Conservation (phyloP, 92 coral and sea anemone species). For the Parazoanthus darwini region DNA sequence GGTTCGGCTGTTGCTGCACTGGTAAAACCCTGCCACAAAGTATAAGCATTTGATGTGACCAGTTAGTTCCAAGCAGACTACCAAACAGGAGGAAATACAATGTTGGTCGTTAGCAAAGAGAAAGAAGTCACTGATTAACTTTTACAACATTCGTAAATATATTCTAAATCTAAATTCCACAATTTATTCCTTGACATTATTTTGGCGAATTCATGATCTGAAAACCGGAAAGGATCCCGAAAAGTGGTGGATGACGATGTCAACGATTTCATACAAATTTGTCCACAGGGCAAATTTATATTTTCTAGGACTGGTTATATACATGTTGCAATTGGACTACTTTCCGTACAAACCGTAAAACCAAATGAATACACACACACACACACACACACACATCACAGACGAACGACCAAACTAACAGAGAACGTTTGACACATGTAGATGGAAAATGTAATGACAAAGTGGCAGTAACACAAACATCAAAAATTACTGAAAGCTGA, state of each 20-base stretch:
- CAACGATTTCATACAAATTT: too few relatives aligned
- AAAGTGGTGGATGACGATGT: too few relatives aligned
- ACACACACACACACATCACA: background rate
- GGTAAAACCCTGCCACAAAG: constrained; percentile 78
- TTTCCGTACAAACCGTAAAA: background rate
- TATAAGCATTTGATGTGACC: too few relatives aligned
- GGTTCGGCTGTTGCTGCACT: constrained; percentile 84
- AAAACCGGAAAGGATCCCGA: too few relatives aligned
- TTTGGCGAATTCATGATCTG: too few relatives aligned
- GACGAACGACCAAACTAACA: background rate
- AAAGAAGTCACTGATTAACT: too few relatives aligned
- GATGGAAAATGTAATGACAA: background rate
- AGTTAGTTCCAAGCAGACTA: background rate
- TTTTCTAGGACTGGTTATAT: too few relatives aligned
- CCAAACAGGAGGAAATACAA: background rate
- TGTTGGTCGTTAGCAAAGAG: too few relatives aligned
- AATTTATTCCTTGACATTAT: too few relatives aligned
- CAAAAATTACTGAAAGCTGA: background rate
- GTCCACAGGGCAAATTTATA: too few relatives aligned
- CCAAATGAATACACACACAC: background rate
- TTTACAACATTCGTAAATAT: too few relatives aligned
- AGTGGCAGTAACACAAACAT: background rate
- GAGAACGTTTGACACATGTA: background rate
- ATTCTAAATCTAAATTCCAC: too few relatives aligned
- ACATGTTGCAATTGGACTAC: background rate